Evolutionary conservation across 2,888 invertebrate genomes (phyloP), one percentile per base, ranked within the genome.

Genomic region (Odontomyia ornata): DNA sequence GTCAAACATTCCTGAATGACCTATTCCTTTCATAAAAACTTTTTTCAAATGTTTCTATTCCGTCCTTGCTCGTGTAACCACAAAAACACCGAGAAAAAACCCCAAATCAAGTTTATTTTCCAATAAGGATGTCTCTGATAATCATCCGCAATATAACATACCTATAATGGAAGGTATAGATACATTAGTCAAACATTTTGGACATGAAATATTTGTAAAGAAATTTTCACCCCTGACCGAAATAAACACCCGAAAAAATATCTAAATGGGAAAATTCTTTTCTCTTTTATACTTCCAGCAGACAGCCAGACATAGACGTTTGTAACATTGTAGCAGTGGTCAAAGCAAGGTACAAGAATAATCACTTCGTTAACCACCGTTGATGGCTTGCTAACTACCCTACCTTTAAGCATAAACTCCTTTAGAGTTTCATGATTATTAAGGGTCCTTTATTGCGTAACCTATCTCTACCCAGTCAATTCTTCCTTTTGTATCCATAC

Each of bases 211-310:
- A 36, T 36, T 62, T 62, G 62, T 62, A 25, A 62, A 27, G 62
- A 62, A 25, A 62, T 62, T 62, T 62, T 62, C 62, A 62, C 62
- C 62, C 25, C 62, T 62, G 23, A 11, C n/a, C 62, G 62, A 27
- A 27, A 27, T 9, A 9, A 62, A 62, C 27, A 11, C 62, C 62
- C 15, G 15, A 65, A 18, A 65, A 9, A 36, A 36, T 3, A 36
- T 36, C 30, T n/a, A 36, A 65, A 30, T 65, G 65, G 65, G 36
- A 65, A 30, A 36, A 36, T 36, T 30, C 65, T 65, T 36, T 36
- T 65, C 28, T 9, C 28, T 62, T 57, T 57, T 62, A 15, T 13
- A 23, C 21, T 23, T n/a, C 11, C 21, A 5, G 27, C 52, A 18
- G 25, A 18, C n/a, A 5, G 56, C 5, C 56, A 60, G 23, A 5